Evolutionary conservation across 2,888 invertebrate genomes (phyloP).

Genomic region (Crepidodera aurea): DNA sequence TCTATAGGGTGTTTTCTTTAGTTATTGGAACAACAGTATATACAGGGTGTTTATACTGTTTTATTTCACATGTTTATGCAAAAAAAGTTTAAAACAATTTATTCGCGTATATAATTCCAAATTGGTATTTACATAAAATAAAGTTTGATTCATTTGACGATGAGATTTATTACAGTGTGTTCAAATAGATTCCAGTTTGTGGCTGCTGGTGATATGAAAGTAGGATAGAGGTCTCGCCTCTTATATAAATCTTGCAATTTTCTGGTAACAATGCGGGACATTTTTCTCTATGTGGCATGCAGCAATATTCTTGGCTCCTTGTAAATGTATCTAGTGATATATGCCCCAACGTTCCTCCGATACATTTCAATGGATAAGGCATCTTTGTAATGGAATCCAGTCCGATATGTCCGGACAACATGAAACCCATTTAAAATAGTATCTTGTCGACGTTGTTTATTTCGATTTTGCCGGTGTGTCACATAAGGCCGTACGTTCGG

Average conservation of each 20-base stretch:
- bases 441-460: slow-evolving; percentile 42
- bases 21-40: no score
- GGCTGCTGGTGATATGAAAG: no score
- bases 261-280: slow-evolving; percentile 25
- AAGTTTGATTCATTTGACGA: no score
- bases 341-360: slow-evolving; percentile 35
- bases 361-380: slow-evolving; percentile 42
- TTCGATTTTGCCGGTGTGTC: slow-evolving; percentile 38
- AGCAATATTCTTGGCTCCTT: slow-evolving; percentile 28
- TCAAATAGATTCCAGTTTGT: no score
- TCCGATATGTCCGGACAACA: slow-evolving; percentile 41
- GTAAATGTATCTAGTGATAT: slow-evolving; percentile 36
- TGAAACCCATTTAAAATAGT: slow-evolving; percentile 43
- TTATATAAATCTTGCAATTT: slow-evolving; percentile 22
- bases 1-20: no score
- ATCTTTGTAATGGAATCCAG: slow-evolving; percentile 40
- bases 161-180: no score
- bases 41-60: no score
- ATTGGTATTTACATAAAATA: no score
- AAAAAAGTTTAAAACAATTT: no score
- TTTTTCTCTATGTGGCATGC: slow-evolving; percentile 27
- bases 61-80: no score
- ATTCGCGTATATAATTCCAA: no score
- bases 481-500: slow-evolving; percentile 20
- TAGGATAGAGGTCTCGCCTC: no score